These are phyloP conservation scores for Poecilia gillii DNA, from an alignment of 2,797 vertebrate genomes.

Conservation along the genomic window DNA sequence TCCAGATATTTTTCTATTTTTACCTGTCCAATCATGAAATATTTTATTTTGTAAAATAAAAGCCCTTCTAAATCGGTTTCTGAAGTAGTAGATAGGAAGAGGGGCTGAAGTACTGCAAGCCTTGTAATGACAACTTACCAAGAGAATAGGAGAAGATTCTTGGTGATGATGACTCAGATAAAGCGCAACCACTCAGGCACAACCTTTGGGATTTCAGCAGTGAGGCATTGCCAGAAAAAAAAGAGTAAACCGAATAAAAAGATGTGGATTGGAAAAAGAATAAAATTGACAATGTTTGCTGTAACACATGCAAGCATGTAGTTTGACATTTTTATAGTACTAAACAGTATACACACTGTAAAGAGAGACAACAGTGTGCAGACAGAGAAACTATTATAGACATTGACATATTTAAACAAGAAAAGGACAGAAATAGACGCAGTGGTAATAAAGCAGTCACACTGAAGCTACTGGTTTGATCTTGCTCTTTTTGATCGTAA, in stretches of 20 bases:
- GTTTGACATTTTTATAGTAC: neutral
- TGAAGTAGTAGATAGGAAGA: neutral
- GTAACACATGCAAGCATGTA: neutral
- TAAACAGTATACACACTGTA: neutral
- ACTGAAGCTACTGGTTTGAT: slow-evolving; percentile 23
- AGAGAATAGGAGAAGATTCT: slow-evolving; percentile 36
- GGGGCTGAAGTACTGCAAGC: slow-evolving; percentile 10
- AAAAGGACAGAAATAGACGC: neutral
- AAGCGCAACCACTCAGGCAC: slow-evolving; percentile 27
- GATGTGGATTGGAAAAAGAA: slow-evolving; percentile 10
- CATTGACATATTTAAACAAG: neutral
- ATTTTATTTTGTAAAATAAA: neutral
- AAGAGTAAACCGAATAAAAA: neutral
- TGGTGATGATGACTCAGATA: slow-evolving; percentile 47
- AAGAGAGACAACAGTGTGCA: too few relatives aligned
- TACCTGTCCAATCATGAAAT: too few relatives aligned
- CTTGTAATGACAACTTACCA: slow-evolving; percentile 19
- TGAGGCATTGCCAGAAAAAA: slow-evolving; percentile 23
- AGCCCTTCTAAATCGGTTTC: neutral
- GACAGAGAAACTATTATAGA: neutral
- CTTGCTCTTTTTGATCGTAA: slow-evolving; percentile 29
- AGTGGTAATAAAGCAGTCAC: slow-evolving; percentile 27
- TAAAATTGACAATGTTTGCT: slow-evolving; percentile 7
- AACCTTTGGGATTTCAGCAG: slow-evolving; percentile 38
- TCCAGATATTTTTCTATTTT: too few relatives aligned